A percentile compares a stretch with the other conserved stretches of the same genome.
Evolutionary conservation across 2,113 vertebrate genomes (phyloP).

Genomic region (Vulpes vulpes): DNA sequence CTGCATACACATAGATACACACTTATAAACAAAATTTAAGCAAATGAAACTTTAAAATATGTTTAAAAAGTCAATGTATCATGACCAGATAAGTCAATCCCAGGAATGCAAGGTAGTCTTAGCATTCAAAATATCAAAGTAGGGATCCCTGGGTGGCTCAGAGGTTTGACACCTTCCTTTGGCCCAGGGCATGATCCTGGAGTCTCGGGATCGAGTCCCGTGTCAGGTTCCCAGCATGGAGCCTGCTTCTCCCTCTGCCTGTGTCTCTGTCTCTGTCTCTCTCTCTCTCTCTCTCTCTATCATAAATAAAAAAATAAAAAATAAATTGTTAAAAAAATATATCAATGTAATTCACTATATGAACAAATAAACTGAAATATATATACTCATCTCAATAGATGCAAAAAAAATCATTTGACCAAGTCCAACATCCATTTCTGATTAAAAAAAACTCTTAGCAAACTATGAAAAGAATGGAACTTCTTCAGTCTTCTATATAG

Average conservation of each 20-base stretch:
- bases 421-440: neutral
- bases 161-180: no score
- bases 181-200: no score
- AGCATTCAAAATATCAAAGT: neutral
- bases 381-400: neutral
- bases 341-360: neutral
- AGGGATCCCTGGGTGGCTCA: neutral
- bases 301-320: no score
- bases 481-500: neutral
- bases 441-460: neutral
- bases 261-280: no score
- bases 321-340: no score
- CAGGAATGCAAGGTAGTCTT: neutral
- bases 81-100: neutral
- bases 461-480: neutral
- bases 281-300: no score
- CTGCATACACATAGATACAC: neutral
- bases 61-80: neutral
- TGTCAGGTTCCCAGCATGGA: no score
- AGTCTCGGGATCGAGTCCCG: no score
- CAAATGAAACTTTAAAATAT: neutral
- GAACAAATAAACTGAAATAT: neutral
- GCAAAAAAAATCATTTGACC: neutral
- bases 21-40: conserved; percentile 23
- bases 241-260: no score